These are phyloP conservation scores for Ceratosolen fusciceps DNA, from an alignment of 1,140 invertebrate genomes.

Conservation along the genomic window DNA sequence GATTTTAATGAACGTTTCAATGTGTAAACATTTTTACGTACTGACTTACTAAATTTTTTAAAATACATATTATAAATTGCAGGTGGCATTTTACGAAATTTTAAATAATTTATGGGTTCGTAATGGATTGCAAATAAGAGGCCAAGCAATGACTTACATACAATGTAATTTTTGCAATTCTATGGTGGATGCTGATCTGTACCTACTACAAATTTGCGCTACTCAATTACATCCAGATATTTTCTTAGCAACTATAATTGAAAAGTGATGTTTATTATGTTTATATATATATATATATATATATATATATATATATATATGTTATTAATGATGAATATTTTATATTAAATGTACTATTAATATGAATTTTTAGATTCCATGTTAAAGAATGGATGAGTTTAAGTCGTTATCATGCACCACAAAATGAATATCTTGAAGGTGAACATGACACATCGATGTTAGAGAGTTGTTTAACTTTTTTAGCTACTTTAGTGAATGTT, in stretches of 20 bases:
- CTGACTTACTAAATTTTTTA: no score
- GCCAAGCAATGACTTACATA: constrained; percentile 98
- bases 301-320: background rate
- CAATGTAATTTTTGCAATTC: constrained; percentile 99
- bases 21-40: no score
- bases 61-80: no score
- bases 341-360: background rate
- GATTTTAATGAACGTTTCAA: no score
- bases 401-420: constrained; percentile 76
- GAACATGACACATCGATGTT: constrained; percentile 91
- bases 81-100: constrained; percentile 96
- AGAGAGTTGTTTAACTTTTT: constrained; percentile 91
- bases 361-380: constrained; percentile 77
- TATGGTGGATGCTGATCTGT: constrained; percentile 97
- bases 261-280: constrained; percentile 77
- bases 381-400: constrained; percentile 89
- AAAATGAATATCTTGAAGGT: constrained; percentile 76
- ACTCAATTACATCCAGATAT: constrained; percentile 88
- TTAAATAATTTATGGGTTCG: constrained; percentile 94
- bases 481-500: constrained; percentile 91
- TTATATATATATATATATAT: background rate
- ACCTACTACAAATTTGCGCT: constrained; percentile 92
- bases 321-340: background rate
- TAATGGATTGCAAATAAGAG: constrained; percentile 97
- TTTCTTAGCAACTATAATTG: constrained; percentile 89